Percentiles rank a stretch among this genome's conserved stretches.
Evolutionary conservation across 2,113 vertebrate species (phyloP).

Genomic region (Panurus biarmicus): DNA sequence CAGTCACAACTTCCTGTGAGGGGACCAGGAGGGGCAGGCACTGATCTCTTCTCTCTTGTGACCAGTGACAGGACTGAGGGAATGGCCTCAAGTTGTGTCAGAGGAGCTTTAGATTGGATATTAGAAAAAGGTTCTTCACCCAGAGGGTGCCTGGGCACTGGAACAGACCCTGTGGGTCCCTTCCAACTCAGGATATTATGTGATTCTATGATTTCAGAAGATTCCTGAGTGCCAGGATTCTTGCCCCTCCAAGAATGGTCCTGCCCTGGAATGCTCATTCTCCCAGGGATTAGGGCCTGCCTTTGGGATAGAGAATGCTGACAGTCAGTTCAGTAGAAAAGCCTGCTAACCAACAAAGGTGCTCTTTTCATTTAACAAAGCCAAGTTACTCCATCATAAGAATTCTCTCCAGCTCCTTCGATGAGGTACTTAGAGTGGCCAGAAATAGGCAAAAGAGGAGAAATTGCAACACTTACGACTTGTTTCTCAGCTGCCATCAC

Average conservation of each 20-base stretch:
- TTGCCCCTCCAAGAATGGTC: background rate
- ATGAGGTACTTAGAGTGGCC: background rate
- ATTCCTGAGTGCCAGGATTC: accelerated
- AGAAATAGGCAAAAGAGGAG: background rate
- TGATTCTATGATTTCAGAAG: background rate
- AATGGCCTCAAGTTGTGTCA: background rate
- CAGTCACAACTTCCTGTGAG: background rate
- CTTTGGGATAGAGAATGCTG: background rate
- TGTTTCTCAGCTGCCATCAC: slow-evolving; percentile 82
- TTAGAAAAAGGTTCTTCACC: background rate
- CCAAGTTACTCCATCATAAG: background rate
- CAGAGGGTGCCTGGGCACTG: background rate
- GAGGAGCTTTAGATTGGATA: background rate
- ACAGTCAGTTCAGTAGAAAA: background rate
- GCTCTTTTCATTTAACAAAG: background rate
- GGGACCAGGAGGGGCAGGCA: background rate
- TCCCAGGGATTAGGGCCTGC: background rate
- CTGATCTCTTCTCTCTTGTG: background rate
- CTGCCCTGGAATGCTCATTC: background rate
- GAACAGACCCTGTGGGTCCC: background rate
- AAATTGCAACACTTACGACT: slow-evolving; percentile 69
- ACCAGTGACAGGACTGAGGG: background rate
- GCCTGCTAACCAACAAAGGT: background rate
- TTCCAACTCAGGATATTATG: background rate
- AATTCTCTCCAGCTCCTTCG: background rate